These are phyloP conservation scores for Drosophila equinoxialis DNA, from an alignment of 1,140 invertebrate species.

Conservation along the genomic window DNA sequence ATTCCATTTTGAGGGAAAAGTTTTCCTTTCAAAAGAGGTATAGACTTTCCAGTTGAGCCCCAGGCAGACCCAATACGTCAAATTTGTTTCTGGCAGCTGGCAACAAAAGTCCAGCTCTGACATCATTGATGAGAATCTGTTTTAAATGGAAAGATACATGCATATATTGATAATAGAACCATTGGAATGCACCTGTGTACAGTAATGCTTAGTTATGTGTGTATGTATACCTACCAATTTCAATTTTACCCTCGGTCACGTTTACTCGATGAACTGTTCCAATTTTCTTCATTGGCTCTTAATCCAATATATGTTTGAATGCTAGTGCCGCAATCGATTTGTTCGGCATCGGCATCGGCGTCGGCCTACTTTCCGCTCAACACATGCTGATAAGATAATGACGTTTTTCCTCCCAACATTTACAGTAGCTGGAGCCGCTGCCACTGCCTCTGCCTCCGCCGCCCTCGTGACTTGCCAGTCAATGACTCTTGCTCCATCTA, in stretches of 20 bases:
- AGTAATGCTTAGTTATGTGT: background rate
- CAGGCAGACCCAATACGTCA: conserved; percentile 21
- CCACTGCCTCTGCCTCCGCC: conserved; percentile 19
- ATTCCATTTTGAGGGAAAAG: background rate
- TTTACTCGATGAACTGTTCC: conserved; percentile 47
- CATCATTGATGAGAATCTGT: background rate
- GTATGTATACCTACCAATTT: conserved; percentile 8
- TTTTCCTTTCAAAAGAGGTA: background rate
- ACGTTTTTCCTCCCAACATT: conserved; percentile 61
- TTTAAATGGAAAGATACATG: background rate
- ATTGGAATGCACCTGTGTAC: conserved; percentile 16
- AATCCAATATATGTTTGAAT: conserved; percentile 36
- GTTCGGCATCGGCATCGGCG: conserved; percentile 25
- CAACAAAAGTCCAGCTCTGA: background rate
- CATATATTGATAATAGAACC: background rate
- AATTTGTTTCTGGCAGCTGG: conserved; percentile 16
- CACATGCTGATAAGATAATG: conserved; percentile 75
- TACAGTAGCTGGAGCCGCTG: conserved; percentile 43
- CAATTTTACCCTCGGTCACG: conserved; percentile 4
- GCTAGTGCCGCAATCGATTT: conserved; percentile 70
- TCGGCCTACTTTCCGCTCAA: conserved; percentile 63
- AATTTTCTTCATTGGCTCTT: conserved; percentile 48
- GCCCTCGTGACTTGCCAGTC: conserved; percentile 29
- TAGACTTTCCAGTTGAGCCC: background rate
- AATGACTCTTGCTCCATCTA: conserved; percentile 36